Evolutionary conservation across 2,797 vertebrate genomes (phyloP).

Genomic region (Gymnopithys bicolor): DNA sequence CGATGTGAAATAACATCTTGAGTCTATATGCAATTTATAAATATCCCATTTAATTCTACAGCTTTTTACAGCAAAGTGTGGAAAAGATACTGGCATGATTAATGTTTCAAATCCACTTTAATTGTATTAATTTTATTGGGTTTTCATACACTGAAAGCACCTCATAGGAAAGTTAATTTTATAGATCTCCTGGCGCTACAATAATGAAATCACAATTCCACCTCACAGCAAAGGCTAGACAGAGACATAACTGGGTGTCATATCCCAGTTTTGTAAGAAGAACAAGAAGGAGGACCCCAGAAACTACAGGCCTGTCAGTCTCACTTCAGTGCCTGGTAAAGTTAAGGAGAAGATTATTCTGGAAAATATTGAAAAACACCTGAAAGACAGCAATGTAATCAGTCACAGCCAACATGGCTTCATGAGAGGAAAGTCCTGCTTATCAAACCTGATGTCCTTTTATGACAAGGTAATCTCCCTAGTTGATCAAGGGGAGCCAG

Average conservation of each 20-base stretch:
- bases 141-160: neutral
- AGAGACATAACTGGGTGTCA: neutral
- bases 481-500: neutral
- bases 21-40: neutral
- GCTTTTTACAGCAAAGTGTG: neutral
- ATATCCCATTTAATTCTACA: neutral
- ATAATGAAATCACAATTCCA: fast-evolving
- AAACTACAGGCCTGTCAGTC: neutral
- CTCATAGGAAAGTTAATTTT: neutral
- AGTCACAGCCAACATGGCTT: neutral
- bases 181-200: neutral
- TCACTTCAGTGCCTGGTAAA: neutral
- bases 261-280: neutral
- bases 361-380: neutral
- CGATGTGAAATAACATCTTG: neutral
- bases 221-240: neutral
- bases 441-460: neutral
- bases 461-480: neutral
- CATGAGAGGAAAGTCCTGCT: neutral
- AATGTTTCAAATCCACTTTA: neutral
- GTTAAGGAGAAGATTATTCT: neutral
- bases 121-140: neutral
- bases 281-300: neutral
- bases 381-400: neutral
- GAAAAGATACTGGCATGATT: neutral